Conservation (phyloP, 2,888 invertebrate species). For the Bombylius major region DNA sequence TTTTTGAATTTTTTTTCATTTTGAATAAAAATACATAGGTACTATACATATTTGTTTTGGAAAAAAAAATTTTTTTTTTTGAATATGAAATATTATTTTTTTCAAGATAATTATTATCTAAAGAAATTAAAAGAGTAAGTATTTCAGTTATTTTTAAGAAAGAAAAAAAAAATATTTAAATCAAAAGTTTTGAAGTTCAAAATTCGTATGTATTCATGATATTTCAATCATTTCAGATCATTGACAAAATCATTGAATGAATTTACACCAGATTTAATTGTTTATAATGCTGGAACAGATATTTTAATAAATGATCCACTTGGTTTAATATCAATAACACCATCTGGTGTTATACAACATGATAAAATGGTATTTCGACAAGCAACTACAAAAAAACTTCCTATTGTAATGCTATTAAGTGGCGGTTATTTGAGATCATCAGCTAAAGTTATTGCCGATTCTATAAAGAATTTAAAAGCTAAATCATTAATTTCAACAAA, state of each 20-base stretch:
- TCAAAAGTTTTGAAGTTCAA: no score
- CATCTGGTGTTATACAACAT: constrained; percentile 70
- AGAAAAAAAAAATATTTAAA: no score
- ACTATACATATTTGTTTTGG: no score
- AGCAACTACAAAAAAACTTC: constrained; percentile 49
- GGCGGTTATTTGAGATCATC: constrained; percentile 72
- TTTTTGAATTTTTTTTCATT: no score
- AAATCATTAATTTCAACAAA: constrained; percentile 41
- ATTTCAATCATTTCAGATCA: constrained; percentile 41
- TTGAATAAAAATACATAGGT: no score
- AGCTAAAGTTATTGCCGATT: constrained; percentile 70
- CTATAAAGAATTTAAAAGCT: constrained; percentile 61
- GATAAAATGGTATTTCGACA: constrained; percentile 73
- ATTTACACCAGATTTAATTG: constrained; percentile 64
- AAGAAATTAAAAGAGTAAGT: constrained; percentile 49
- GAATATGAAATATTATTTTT: no score
- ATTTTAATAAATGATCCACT: constrained; percentile 65
- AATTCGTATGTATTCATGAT: not conserved
- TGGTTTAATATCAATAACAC: constrained; percentile 56
- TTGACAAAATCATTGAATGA: constrained; percentile 53
- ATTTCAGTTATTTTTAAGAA: not conserved
- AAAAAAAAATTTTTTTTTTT: no score
- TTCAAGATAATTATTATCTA: constrained; percentile 57
- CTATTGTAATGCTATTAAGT: constrained; percentile 77
- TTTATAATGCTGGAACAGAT: constrained; percentile 94